Conservation (phyloP, 2,888 invertebrate species). For the Phorcus lineatus region DNA sequence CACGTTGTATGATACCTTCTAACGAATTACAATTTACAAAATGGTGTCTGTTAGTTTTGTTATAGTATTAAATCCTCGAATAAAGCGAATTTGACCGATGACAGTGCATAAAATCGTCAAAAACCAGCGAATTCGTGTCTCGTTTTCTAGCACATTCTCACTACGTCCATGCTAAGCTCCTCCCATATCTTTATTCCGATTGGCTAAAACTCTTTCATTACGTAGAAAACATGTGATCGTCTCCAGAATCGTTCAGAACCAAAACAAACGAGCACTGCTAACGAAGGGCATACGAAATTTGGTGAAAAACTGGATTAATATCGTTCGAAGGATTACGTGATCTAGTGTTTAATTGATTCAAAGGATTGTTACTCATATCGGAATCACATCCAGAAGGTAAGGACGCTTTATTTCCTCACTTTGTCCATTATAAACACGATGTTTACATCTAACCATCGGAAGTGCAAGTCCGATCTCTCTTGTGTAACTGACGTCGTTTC, state of each 20-base stretch:
- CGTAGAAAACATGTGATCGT: not conserved
- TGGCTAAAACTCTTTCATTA: constrained; percentile 1
- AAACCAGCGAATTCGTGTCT: too few relatives aligned
- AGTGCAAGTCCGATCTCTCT: not conserved
- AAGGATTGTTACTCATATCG: not conserved
- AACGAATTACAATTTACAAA: too few relatives aligned
- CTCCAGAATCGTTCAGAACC: constrained; percentile 29
- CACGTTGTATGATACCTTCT: too few relatives aligned
- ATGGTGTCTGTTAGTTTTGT: too few relatives aligned
- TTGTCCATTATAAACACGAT: not conserved
- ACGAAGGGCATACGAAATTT: not conserved
- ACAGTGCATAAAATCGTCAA: too few relatives aligned
- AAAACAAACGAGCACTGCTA: constrained; percentile 35
- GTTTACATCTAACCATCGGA: not conserved
- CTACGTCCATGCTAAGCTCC: not conserved
- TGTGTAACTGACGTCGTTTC: not conserved
- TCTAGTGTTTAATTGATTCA: not conserved
- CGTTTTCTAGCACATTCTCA: not conserved
- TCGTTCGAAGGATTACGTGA: not conserved
- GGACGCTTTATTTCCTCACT: not conserved
- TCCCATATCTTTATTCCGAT: not conserved
- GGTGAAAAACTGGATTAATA: not conserved
- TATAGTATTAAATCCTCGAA: too few relatives aligned
- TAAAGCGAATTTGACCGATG: too few relatives aligned
- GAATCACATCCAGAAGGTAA: not conserved